Conservation (phyloP, 2,888 invertebrate species). For the Pedicia rivosa region DNA sequence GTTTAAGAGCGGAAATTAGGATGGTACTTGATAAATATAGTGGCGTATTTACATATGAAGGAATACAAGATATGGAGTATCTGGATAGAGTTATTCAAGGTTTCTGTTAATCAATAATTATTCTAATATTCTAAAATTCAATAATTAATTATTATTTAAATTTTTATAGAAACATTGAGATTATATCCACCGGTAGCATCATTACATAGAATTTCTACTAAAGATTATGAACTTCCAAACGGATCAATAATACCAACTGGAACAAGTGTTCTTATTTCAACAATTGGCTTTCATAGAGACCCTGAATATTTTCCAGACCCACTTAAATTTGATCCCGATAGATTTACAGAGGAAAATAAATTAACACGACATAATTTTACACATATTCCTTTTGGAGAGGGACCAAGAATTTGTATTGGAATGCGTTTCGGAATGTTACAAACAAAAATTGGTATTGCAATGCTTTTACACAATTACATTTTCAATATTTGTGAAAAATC, state of each 20-base stretch:
- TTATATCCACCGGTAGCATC: not conserved
- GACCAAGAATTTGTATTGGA: conserved; percentile 10
- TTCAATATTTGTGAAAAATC: too few species aligned
- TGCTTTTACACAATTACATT: conserved; percentile 8
- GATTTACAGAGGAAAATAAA: conserved; percentile 36
- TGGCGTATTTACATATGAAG: conserved; percentile 27
- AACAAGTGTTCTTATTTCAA: conserved; percentile 32
- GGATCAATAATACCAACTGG: conserved; percentile 32
- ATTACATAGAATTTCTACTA: not conserved
- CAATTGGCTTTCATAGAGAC: conserved; percentile 36
- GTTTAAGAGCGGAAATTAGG: conserved; percentile 23
- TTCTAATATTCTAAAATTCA: not conserved
- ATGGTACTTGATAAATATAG: conserved; percentile 18
- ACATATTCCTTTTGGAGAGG: conserved; percentile 10
- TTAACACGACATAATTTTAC: conserved; percentile 16
- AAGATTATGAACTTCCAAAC: conserved; percentile 1
- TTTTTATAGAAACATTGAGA: conserved; percentile 1
- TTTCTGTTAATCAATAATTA: conserved; percentile 15
- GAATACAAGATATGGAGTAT: conserved; percentile 27
- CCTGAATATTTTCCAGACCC: conserved; percentile 38
- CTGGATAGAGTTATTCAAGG: conserved; percentile 30
- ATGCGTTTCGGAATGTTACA: conserved; percentile 9
- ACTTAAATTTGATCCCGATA: conserved; percentile 36
- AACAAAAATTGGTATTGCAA: conserved; percentile 8
- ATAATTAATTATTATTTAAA: not conserved